Percentiles rank a stretch among this genome's conserved stretches.
These are phyloP conservation scores for Busseola fusca DNA, from an alignment of 2,888 invertebrate genomes.

Conservation along the genomic window DNA sequence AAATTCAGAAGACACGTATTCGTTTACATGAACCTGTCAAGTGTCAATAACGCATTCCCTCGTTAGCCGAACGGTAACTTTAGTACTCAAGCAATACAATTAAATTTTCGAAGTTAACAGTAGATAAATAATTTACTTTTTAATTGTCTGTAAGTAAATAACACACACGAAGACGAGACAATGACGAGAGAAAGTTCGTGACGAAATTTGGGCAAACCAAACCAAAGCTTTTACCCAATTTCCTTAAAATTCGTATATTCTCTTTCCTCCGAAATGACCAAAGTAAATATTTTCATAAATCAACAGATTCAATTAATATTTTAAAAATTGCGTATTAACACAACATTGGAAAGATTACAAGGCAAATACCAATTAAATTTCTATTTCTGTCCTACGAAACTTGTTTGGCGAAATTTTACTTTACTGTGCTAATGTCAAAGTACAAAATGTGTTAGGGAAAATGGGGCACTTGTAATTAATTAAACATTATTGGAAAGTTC, in stretches of 20 bases:
- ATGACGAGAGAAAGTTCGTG: background rate
- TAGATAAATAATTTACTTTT: background rate
- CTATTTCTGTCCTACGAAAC: conserved; percentile 41
- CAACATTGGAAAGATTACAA: conserved; percentile 49
- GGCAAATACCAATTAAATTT: conserved; percentile 61
- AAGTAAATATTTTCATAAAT: conserved; percentile 44
- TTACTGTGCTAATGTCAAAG: conserved; percentile 28
- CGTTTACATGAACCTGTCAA: background rate
- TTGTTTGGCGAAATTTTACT: conserved; percentile 40
- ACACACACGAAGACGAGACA: background rate
- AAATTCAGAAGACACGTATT: background rate
- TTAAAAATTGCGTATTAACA: conserved; percentile 45
- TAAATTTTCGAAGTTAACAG: background rate
- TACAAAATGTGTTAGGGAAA: conserved; percentile 30
- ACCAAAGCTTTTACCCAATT: background rate
- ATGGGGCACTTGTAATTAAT: conserved; percentile 50
- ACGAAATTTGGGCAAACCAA: background rate
- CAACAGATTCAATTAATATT: conserved; percentile 59
- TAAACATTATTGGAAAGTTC: conserved; percentile 55
- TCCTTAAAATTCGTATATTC: conserved; percentile 14
- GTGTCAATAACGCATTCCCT: background rate
- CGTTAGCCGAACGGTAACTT: background rate
- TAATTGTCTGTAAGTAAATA: background rate
- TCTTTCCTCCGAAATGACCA: conserved; percentile 18
- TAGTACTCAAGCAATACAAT: background rate